These are phyloP conservation scores for Tringa solitaria DNA, from an alignment of 2,113 vertebrate genomes.

Conservation along the genomic window DNA sequence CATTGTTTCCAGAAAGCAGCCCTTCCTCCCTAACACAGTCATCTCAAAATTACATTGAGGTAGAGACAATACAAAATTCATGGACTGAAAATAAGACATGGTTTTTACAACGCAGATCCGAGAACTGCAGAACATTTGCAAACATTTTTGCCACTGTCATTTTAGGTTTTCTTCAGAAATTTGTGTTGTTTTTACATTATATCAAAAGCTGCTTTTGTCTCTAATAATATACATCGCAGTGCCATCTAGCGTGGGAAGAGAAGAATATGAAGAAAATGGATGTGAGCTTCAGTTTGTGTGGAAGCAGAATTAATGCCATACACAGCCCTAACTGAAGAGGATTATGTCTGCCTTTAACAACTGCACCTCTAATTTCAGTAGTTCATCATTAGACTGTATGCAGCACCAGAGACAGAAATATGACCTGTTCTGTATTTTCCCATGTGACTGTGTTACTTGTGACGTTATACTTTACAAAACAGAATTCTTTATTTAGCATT, in stretches of 20 bases:
- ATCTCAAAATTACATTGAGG: neutral
- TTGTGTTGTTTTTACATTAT: neutral
- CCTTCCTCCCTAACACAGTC: neutral
- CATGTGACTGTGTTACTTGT: neutral
- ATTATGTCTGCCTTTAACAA: neutral
- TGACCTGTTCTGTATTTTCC: neutral
- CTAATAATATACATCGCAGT: constrained; percentile 6
- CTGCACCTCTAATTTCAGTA: neutral
- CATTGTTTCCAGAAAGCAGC: neutral
- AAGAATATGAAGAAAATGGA: neutral
- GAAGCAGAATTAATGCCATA: neutral
- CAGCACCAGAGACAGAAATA: neutral
- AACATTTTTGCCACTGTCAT: neutral
- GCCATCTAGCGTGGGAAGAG: constrained; percentile 58
- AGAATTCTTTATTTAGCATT: neutral
- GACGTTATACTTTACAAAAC: neutral
- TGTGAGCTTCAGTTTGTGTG: neutral
- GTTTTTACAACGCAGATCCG: neutral
- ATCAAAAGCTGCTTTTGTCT: neutral
- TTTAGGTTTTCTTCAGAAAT: neutral
- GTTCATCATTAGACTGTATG: neutral
- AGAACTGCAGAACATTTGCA: neutral
- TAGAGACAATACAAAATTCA: neutral
- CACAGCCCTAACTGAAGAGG: neutral
- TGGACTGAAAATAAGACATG: neutral